Base-by-base conservation (phyloP, 2,797 vertebrate genomes). In the Pelodytes ibericus region DNA sequence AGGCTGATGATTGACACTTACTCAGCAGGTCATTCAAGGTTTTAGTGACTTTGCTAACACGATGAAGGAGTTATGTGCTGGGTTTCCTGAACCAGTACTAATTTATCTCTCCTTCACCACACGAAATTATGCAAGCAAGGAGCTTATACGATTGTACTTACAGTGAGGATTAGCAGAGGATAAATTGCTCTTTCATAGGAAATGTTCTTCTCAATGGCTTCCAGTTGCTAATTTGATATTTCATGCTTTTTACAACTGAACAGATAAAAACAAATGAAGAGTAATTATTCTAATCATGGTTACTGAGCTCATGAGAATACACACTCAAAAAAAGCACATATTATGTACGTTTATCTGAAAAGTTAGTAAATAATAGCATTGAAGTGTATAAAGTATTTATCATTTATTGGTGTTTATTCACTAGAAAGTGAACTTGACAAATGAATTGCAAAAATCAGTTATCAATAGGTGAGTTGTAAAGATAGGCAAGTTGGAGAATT, bases 1-100 rank as follows among this genome's bases (percentile, higher is more conserved):
- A 22, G 57, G 57, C 5, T 49, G 18, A 49, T 61, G 74, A 75
- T 18, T 75, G 74, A 61, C 66, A 66, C 49, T 65, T 77, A 71
- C 49, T 33, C 75, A 65, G 51, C 61, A 51, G 68, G 75, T 72
- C 69, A 77, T 72, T 66, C 75, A 77, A 77, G 68, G 75, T 66
- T 62, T 59, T 51, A 20, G 51, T 66, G 68, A 72, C 69, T 72
- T 77, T 77, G 68, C 51, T 71, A 49, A 36, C 22, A 31, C 31
- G 27, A 33, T 47, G 66, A 56, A 64, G 75, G 60, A 58, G 41
- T 29, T 51, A 36, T 7, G 68, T 41, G 57, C 29, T 41, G 16
- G 18, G 51, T 29, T 47, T 65, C 29, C 39, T 30, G 74, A 69
- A 53, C 65, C 44, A 25, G n/a, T 24, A 13, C 30, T 75, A 53